These are phyloP conservation scores for Microcebus murinus DNA, from an alignment of 2,113 vertebrate genomes.

Conservation along the genomic window DNA sequence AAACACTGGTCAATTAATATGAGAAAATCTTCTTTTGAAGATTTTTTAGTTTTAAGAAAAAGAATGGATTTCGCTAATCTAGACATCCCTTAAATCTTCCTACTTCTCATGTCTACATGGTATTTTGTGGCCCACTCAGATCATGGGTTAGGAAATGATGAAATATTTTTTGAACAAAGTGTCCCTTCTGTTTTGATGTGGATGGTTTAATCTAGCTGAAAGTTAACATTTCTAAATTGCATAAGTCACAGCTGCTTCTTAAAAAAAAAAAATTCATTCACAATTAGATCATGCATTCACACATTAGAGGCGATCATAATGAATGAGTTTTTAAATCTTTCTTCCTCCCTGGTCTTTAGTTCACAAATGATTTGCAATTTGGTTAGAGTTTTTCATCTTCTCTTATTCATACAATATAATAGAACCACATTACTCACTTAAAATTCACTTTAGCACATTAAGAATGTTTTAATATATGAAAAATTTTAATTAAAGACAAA, in stretches of 20 bases:
- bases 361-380: background rate
- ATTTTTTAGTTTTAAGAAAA: background rate
- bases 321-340: slow-evolving; percentile 18
- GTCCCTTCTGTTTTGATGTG: background rate
- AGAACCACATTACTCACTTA: slow-evolving; percentile 17
- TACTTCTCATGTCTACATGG: background rate
- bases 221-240: slow-evolving; percentile 35
- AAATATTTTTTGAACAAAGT: slow-evolving; percentile 19
- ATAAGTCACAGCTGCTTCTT: slow-evolving; percentile 15
- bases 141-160: background rate
- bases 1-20: background rate
- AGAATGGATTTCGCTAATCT: background rate
- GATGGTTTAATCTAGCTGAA: background rate
- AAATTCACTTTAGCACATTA: slow-evolving; percentile 33
- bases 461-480: background rate
- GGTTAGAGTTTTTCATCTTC: background rate
- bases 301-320: background rate
- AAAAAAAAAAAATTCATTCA: slow-evolving; percentile 35
- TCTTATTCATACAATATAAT: slow-evolving; percentile 16
- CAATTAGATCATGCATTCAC: background rate
- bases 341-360: background rate
- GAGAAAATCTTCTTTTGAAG: background rate
- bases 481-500: slow-evolving; percentile 24
- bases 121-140: background rate
- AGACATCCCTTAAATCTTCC: background rate